phyloP scores from a whole-genome alignment of 2,888 invertebrate genomes.

The Biston betularia region DNA sequence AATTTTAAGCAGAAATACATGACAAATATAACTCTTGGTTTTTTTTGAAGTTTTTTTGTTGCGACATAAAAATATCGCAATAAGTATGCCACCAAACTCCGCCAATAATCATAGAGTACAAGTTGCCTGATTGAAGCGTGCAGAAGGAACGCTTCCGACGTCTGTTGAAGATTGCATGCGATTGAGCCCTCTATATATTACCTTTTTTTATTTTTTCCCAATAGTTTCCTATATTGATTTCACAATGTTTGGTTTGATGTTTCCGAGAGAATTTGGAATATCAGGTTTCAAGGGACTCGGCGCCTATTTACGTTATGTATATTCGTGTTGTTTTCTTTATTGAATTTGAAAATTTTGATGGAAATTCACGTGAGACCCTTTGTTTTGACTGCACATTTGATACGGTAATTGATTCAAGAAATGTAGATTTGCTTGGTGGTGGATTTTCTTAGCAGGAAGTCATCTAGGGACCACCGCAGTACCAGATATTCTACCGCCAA shows the following conservation, averaged over 20 bases:
- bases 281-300: slow-evolving; percentile 16
- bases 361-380: no score
- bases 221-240: slow-evolving; percentile 39
- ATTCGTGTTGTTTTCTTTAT: not conserved
- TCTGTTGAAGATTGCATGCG: slow-evolving; percentile 35
- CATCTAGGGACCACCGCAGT: no score
- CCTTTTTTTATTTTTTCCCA: slow-evolving; percentile 33
- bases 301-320: slow-evolving; percentile 10
- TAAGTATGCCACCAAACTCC: slow-evolving; percentile 40
- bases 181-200: slow-evolving; percentile 33
- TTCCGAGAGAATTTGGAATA: slow-evolving; percentile 24
- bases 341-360: no score
- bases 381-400: not conserved
- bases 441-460: no score
- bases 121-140: slow-evolving; percentile 55
- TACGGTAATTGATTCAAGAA: no score
- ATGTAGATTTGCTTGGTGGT: no score
- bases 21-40: no score
- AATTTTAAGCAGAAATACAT: no score
- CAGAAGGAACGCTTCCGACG: slow-evolving; percentile 44
- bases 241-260: slow-evolving; percentile 34
- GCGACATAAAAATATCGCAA: not conserved
- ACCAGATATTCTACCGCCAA: no score
- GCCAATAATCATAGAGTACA: slow-evolving; percentile 51
- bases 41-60: no score